Percentiles rank a stretch among this genome's conserved stretches.
Evolutionary conservation across 1,140 invertebrate species (phyloP).

Genomic region (Andrena cerasifolii): DNA sequence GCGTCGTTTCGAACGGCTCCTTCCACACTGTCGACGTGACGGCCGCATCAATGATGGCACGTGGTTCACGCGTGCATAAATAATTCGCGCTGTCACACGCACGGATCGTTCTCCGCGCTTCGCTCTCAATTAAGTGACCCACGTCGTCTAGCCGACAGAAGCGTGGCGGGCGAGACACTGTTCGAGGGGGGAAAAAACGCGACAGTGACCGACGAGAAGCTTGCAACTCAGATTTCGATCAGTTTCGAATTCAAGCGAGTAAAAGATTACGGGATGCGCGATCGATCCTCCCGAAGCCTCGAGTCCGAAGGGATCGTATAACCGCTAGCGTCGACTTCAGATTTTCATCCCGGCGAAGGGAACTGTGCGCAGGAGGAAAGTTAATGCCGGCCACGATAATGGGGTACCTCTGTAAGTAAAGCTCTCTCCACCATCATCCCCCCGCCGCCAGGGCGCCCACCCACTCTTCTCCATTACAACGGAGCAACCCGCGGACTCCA

Average conservation of each 20-base stretch:
- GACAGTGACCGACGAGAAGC: not conserved
- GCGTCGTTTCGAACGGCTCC: constrained; percentile 43
- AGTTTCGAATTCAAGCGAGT: no score
- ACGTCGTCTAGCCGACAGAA: constrained; percentile 34
- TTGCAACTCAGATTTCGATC: no score
- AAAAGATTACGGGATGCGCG: no score
- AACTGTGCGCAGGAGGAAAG: constrained; percentile 52
- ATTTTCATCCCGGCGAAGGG: constrained; percentile 53
- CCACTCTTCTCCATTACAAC: constrained; percentile 73
- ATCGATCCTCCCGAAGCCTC: no score
- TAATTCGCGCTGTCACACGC: constrained; percentile 64
- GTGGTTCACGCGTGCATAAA: constrained; percentile 57
- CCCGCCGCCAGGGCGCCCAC: not conserved
- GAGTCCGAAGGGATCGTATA: constrained; percentile 32
- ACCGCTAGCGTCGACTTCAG: constrained; percentile 49
- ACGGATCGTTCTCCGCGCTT: constrained; percentile 37
- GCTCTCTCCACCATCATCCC: constrained; percentile 45
- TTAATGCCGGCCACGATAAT: constrained; percentile 61
- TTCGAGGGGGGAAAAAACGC: not conserved
- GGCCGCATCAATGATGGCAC: constrained; percentile 49
- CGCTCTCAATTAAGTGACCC: constrained; percentile 63
- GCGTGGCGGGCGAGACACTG: not conserved
- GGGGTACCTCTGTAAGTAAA: constrained; percentile 61
- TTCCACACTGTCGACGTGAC: constrained; percentile 44
- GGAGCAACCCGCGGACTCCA: constrained; percentile 73